Evolutionary conservation across 2,797 vertebrate genomes (phyloP), one percentile per base, ranked within the genome.

Genomic region (Phoeniculus purpureus): DNA sequence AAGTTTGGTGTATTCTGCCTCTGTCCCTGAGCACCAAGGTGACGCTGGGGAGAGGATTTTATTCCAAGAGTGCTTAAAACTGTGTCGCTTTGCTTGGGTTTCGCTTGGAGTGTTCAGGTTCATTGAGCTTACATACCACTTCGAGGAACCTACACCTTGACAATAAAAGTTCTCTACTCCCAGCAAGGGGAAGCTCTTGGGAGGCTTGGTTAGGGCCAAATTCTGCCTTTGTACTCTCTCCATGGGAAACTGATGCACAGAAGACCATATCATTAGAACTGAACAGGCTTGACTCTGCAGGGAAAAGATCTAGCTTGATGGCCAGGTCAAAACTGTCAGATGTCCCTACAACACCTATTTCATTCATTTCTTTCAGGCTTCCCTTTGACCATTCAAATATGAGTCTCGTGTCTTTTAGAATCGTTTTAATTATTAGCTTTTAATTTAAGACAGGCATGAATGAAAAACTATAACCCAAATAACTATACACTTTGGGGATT

Each of bases 61-160:
- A 27, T 93, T 92, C 79, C 88, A 75, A 75, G 40, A 90, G 59
- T 43, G 22, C 60, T 94, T 90, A 81, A 89, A 93, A 87, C 81
- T 62, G 72, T 93, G 78, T 62, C 75, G 84, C 84, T 95, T 82
- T 95, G 86, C 93, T 95, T 93, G 55, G 68, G 81, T 93, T 94
- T 93, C 8, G 55, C 81, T 92, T 95, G 84, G 81, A 60, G 75
- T 6, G 87, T 94, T 96, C 90, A 51, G 90, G 91, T 93, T 95
- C 94, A 90, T 34, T 82, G 93, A 92, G 65, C 40, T 81, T 90
- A 52, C 86, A 85, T 86, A 65, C 86, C 70, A 60, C 66, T 82
- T 83, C 2, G 2, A 78, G 31, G 40, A 92, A 75, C 78, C 50
- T 32, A 50, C 73, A 56, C 19, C 79, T 77, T 81, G 66, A 23